Base-by-base conservation (phyloP, 2,113 vertebrate genomes). In the Burhinus bistriatus region DNA sequence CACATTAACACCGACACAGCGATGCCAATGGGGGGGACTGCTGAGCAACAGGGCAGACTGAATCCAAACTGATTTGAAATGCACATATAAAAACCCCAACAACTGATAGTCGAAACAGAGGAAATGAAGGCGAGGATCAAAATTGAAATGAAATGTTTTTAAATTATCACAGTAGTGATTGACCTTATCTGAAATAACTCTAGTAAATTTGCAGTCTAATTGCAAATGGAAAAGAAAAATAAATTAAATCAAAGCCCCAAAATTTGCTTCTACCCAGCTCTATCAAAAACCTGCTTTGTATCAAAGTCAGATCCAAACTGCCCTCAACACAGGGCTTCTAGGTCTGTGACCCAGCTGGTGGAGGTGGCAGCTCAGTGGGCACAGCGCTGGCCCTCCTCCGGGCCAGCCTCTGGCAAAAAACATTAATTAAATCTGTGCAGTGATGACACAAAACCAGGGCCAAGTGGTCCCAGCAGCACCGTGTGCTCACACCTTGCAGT, bases 391-490 rank as follows among this genome's bases (percentile, higher is more conserved):
- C 77, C 11, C n/a, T 42, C 8, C 49, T 42, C 42, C 1, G 0
- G 62, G 40, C 29, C 51, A 52, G 23, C 49, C 70, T 57, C 38
- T 4, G 1, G 61, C 29, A 57, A 64, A 71, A 58, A 26, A 21
- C 1, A 3, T 12, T 73, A 45, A 42, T 59, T 40, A 83, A 42
- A 49, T 42, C 59, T 61, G 45, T 18, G 22, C 52, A 79, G 66
- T 4, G 21, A 30, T 42, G 66, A 66, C n/a, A 59, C 2, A 1
- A 61, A 64, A 44, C 17, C 44, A 26, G 36, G 49, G 71, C 19
- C 1, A 4, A 51, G 62, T 1, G 1, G 6, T 20, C 40, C 25
- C 5, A 5, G 38, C 42, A 86, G 38, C 66, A n/a, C 23, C 4
- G 2, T 4, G 0, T 15, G 16, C 45, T 81, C 68, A 20, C 36